phyloP scores from a whole-genome alignment of 1,140 invertebrate species.

The Theocolax elegans region DNA sequence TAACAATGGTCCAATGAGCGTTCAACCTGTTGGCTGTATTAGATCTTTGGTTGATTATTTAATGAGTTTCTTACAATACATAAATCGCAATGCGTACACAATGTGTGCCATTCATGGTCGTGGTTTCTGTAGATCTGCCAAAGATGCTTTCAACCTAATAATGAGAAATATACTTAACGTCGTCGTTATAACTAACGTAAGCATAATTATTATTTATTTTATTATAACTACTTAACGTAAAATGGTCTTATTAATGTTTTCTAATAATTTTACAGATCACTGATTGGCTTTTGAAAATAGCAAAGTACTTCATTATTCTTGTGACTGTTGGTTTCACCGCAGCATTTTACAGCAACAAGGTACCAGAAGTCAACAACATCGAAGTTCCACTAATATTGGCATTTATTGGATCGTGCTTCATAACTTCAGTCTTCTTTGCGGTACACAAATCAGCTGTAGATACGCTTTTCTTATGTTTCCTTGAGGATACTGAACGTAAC shows the following conservation, averaged over 20 bases:
- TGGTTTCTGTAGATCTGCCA: conserved; percentile 89
- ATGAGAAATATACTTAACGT: conserved; percentile 90
- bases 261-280: conserved; percentile 64
- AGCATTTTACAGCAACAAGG: conserved; percentile 40
- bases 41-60: conserved; percentile 93
- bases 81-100: conserved; percentile 94
- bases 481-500: conserved; percentile 95
- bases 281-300: conserved; percentile 76
- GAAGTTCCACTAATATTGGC: conserved; percentile 68
- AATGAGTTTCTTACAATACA: conserved; percentile 86
- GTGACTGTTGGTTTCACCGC: conserved; percentile 56
- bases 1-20: conserved; percentile 77
- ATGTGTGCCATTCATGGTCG: conserved; percentile 96
- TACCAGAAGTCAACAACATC: conserved; percentile 69
- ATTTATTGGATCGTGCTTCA: conserved; percentile 69
- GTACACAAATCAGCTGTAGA: conserved; percentile 96
- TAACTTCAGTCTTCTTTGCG: conserved; percentile 82
- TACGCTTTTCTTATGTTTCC: conserved; percentile 94
- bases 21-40: conserved; percentile 75
- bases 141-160: conserved; percentile 88
- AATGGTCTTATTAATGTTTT: conserved; percentile 36
- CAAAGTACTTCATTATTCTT: conserved; percentile 74
- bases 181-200: conserved; percentile 88
- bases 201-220: conserved; percentile 13
- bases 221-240: not conserved